Percentiles rank a stretch among this genome's conserved stretches.
Evolutionary conservation across 2,888 invertebrate genomes (phyloP).

Genomic region (Philereme transversata): DNA sequence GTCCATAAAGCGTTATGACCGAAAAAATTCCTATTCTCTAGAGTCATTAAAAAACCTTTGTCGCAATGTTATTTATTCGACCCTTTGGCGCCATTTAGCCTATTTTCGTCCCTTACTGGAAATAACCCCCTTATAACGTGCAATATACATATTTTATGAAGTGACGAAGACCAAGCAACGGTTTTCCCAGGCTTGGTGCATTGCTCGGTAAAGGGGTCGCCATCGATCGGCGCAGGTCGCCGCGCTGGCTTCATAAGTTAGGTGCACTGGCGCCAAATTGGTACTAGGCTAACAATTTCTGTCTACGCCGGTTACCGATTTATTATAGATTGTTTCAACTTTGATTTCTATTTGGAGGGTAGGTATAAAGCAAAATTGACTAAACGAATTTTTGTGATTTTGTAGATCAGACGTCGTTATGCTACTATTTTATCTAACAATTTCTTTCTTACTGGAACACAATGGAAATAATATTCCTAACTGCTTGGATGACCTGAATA

Average conservation of each 20-base stretch:
- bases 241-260: constrained; percentile 54
- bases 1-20: too few species aligned
- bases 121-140: constrained; percentile 11
- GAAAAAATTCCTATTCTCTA: too few species aligned
- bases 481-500: constrained; percentile 3
- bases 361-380: constrained; percentile 9
- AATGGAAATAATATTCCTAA: not conserved
- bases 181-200: constrained; percentile 76
- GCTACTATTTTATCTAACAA: not conserved
- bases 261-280: constrained; percentile 63
- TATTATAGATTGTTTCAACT: constrained; percentile 25
- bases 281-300: constrained; percentile 55
- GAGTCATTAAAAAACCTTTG: not conserved
- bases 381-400: constrained; percentile 9
- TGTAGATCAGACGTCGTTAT: constrained; percentile 1
- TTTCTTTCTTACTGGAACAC: too few species aligned
- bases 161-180: constrained; percentile 43
- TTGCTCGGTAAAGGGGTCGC: constrained; percentile 79
- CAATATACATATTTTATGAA: constrained; percentile 28
- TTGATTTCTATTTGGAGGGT: constrained; percentile 16
- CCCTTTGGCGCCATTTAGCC: not conserved
- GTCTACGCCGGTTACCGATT: constrained; percentile 47
- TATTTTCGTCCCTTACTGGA: constrained; percentile 14
- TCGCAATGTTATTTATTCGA: not conserved
- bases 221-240: constrained; percentile 73